Base-by-base conservation (phyloP, 2,113 vertebrate genomes). In the Myrmecobius fasciatus region DNA sequence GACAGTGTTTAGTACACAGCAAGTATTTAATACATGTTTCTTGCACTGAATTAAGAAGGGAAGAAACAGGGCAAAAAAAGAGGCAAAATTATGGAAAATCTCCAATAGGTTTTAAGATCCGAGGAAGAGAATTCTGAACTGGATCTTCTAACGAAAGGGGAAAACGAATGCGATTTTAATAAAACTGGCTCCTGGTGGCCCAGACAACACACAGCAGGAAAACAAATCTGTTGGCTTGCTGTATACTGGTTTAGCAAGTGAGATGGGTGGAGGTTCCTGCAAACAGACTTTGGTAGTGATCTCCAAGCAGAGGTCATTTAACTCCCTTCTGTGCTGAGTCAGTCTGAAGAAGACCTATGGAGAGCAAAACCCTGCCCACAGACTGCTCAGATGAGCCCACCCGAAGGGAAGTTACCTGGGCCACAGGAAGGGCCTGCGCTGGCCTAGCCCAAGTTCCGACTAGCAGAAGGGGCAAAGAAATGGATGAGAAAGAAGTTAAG, bases 31-130 rank as follows among this genome's bases (percentile, higher is more conserved):
- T 67, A 67, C 36, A 67, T 67, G 60, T 36, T 67, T 67, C 3
- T 67, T 67, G 36, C 60, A 67, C 6, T 67, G 60, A 67, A 67
- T 36, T 48, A 91, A 93, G 92, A 97, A 96, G 93, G 91, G 91
- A 95, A 97, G 54, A 93, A 94, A 96, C 92, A 95, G 53, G 31
- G 26, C 31, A 67, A 96, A 96, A 92, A 90, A 31, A 52, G 95
- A 97, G 95, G 91, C 52, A 93, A 94, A 94, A 95, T 94, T 90
- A 93, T 92, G 97, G 96, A 97, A 97, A 91, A 52, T 91, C 96
- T 90, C 95, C 90, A 93, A 95, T 46, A 52, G 89, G 75, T 92
- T 96, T 97, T 96, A 96, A 95, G 94, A 91, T 95, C 9, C 83
- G 94, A 94, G 91, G 48, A 75, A 94, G 94, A 96, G 91, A 95